Conservation (phyloP, 2,888 invertebrate genomes). For the Rhodophaea formosa region DNA sequence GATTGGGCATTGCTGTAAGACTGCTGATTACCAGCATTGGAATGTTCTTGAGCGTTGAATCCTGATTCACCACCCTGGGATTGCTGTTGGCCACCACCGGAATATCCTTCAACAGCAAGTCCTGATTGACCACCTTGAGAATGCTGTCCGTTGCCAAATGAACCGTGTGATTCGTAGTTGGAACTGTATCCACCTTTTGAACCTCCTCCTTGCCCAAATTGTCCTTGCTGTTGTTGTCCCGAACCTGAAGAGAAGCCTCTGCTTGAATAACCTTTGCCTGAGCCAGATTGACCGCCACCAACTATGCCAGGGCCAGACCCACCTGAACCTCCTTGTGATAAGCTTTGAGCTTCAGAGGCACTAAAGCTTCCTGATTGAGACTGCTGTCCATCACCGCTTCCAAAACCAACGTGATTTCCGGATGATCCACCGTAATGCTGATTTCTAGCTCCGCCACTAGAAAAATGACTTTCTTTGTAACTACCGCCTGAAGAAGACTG, state of each 20-base stretch:
- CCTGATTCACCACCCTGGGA: constrained; percentile 16
- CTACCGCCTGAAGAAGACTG: constrained; percentile 25
- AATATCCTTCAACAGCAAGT: constrained; percentile 17
- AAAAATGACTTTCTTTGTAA: constrained; percentile 40
- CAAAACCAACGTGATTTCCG: constrained; percentile 9
- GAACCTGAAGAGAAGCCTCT: background rate
- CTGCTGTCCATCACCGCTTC: constrained; percentile 7
- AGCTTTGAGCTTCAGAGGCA: constrained; percentile 12
- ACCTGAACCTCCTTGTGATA: constrained; percentile 15
- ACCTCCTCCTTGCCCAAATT: background rate
- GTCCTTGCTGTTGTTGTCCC: background rate
- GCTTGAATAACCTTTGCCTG: background rate
- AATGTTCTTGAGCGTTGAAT: constrained; percentile 17
- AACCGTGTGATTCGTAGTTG: background rate
- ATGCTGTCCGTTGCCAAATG: constrained; percentile 8
- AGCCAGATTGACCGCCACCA: background rate
- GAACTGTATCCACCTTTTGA: constrained; percentile 3
- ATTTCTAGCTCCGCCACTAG: constrained; percentile 29
- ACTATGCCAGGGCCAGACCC: no score
- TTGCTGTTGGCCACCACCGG: constrained; percentile 6
- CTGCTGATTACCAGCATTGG: constrained; percentile 22
- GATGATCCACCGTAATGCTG: constrained; percentile 7
- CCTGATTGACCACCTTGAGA: background rate
- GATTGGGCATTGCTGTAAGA: constrained; percentile 33
- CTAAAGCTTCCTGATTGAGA: constrained; percentile 17